phyloP scores from a whole-genome alignment of 2,113 vertebrate species.

The Hemicordylus capensis region DNA sequence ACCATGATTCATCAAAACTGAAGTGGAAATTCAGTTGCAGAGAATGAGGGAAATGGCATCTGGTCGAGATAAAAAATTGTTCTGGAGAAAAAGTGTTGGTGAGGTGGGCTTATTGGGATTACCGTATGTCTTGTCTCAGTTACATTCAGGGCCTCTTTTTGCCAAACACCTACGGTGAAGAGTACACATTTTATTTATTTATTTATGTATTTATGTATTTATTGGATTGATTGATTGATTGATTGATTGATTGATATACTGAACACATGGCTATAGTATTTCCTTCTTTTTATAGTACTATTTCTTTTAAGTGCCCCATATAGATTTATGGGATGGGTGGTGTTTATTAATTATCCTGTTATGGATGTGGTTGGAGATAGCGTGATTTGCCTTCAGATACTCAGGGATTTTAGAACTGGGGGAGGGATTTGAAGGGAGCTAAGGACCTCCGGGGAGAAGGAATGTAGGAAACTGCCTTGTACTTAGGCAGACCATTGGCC shows the following conservation, averaged over 20 bases:
- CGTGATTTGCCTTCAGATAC: background rate
- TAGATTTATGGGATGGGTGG: background rate
- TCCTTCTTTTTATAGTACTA: background rate
- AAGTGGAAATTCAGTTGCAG: background rate
- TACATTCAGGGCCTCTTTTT: background rate
- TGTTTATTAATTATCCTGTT: background rate
- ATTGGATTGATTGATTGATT: too few relatives aligned
- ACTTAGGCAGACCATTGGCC: too few relatives aligned
- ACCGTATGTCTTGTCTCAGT: background rate
- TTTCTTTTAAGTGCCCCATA: background rate
- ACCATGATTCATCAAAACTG: background rate
- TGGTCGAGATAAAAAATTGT: background rate
- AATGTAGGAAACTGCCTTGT: too few relatives aligned
- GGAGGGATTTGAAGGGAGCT: background rate
- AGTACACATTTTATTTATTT: too few relatives aligned
- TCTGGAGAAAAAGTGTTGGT: background rate
- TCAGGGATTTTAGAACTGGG: too few relatives aligned
- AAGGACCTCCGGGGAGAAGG: too few relatives aligned
- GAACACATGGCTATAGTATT: background rate
- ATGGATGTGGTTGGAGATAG: background rate
- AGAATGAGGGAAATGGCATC: background rate
- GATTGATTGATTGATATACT: too few relatives aligned
- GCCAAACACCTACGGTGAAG: background rate
- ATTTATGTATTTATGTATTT: too few relatives aligned
- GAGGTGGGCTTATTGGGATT: background rate